phyloP scores from a whole-genome alignment of 2,888 invertebrate genomes.

The Drosophila buzzatii region DNA sequence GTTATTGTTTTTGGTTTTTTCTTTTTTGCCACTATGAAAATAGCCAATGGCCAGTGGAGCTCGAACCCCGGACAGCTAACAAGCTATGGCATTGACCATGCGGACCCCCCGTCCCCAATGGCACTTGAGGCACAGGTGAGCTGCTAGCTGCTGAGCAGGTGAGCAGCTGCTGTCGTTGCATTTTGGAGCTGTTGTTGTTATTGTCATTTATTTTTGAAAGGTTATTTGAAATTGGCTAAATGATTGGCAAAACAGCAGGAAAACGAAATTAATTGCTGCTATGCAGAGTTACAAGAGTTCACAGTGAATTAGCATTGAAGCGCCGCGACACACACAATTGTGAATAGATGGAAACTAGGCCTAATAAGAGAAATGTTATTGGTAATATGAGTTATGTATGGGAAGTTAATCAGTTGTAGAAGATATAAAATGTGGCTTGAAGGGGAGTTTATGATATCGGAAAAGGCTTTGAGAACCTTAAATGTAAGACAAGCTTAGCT shows the following conservation, averaged over 20 bases:
- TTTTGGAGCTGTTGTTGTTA: slow-evolving; percentile 21
- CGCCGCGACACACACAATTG: neutral
- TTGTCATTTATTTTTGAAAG: slow-evolving; percentile 25
- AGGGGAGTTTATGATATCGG: no score
- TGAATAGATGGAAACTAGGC: neutral
- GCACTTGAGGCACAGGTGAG: slow-evolving; percentile 43
- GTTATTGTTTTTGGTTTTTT: slow-evolving; percentile 4
- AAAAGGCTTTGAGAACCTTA: no score
- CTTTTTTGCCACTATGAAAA: slow-evolving; percentile 22
- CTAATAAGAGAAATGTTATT: no score
- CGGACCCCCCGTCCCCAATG: slow-evolving; percentile 3
- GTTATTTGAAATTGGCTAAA: slow-evolving; percentile 52
- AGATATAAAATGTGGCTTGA: no score
- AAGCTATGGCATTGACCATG: slow-evolving; percentile 60
- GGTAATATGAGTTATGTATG: neutral
- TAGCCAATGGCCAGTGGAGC: slow-evolving; percentile 41
- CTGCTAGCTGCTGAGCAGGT: slow-evolving; percentile 5
- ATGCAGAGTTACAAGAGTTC: neutral
- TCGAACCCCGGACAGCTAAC: slow-evolving; percentile 30
- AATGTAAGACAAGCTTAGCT: no score
- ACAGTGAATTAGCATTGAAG: slow-evolving; percentile 3
- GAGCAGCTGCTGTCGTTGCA: slow-evolving; percentile 30
- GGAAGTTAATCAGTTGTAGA: no score
- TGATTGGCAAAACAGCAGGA: slow-evolving; percentile 40
- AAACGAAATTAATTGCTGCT: slow-evolving; percentile 24